These are phyloP conservation scores for Agrilus planipennis DNA, from an alignment of 1,140 invertebrate species.

Conservation along the genomic window DNA sequence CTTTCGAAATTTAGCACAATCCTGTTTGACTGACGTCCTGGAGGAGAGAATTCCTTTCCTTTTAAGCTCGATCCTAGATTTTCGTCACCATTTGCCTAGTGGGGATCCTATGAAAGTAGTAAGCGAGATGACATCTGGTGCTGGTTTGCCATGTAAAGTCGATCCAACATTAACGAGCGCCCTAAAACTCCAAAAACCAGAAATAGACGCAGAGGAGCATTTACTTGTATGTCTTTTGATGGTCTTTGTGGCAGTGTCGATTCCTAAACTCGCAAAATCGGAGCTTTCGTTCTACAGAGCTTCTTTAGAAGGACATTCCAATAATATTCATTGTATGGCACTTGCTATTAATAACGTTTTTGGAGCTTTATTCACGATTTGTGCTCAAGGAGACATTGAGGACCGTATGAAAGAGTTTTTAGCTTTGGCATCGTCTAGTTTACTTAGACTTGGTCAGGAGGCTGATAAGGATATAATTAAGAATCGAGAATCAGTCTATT, in stretches of 20 bases:
- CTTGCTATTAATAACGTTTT: slow-evolving; percentile 95
- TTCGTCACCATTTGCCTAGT: slow-evolving; percentile 83
- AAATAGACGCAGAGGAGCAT: slow-evolving; percentile 79
- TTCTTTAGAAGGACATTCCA: slow-evolving; percentile 87
- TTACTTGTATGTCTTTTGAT: slow-evolving; percentile 88
- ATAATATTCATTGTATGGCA: slow-evolving; percentile 97
- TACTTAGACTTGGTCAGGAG: slow-evolving; percentile 88
- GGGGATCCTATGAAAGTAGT: slow-evolving; percentile 87
- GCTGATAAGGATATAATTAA: slow-evolving; percentile 87
- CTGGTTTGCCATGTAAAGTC: slow-evolving; percentile 84
- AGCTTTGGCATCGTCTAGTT: slow-evolving; percentile 89
- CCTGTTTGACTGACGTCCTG: slow-evolving; percentile 86
- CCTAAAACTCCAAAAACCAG: slow-evolving; percentile 75
- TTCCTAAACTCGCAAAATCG: slow-evolving; percentile 87
- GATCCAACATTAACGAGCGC: slow-evolving; percentile 88
- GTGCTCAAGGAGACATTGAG: slow-evolving; percentile 89
- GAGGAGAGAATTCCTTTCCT: slow-evolving; percentile 95
- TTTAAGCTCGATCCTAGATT: slow-evolving; percentile 87
- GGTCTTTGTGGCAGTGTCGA: slow-evolving; percentile 97
- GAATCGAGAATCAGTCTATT: slow-evolving; percentile 92
- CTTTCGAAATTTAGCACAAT: slow-evolving; percentile 87
- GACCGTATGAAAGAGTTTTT: slow-evolving; percentile 98
- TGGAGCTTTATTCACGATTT: slow-evolving; percentile 90
- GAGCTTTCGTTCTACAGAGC: slow-evolving; percentile 84
- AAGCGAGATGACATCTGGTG: slow-evolving; percentile 93